Conservation (phyloP, 1,140 invertebrate genomes). For the Nylanderia fulva region DNA sequence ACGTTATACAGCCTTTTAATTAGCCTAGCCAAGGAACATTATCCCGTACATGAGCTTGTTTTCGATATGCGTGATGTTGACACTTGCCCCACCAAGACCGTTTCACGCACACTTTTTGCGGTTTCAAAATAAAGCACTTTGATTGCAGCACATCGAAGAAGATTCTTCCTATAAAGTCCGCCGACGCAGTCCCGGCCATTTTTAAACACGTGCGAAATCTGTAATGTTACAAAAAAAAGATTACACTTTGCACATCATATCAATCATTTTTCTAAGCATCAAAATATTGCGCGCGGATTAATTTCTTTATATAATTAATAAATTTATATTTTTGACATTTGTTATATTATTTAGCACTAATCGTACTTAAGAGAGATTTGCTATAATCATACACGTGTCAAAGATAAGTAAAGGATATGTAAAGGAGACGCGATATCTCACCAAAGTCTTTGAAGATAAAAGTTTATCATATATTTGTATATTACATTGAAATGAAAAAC, state of each 20-base stretch:
- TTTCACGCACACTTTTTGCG: conserved; percentile 91
- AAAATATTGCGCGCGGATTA: not conserved
- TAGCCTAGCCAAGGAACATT: conserved; percentile 91
- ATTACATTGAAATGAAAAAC: not conserved
- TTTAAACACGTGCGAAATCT: conserved; percentile 97
- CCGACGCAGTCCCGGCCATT: conserved; percentile 92
- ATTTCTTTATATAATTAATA: not conserved
- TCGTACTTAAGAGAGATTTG: too few species aligned
- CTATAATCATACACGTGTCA: too few species aligned
- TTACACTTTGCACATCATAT: not conserved
- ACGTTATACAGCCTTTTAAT: not conserved
- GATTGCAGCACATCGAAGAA: conserved; percentile 98
- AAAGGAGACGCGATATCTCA: too few species aligned
- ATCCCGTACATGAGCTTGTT: conserved; percentile 91
- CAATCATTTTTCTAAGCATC: not conserved
- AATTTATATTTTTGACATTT: not conserved
- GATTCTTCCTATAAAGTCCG: conserved; percentile 96
- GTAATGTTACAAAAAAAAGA: conserved; percentile 80
- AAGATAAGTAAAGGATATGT: too few species aligned
- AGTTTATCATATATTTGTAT: not conserved
- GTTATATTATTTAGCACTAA: not conserved
- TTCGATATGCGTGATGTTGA: conserved; percentile 88
- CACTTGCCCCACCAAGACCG: conserved; percentile 95
- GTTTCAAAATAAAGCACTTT: conserved; percentile 95
- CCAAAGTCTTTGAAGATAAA: not conserved